Evolutionary conservation across 2,113 vertebrate genomes (phyloP), one percentile per base, ranked within the genome.

Genomic region (Dendropsophus ebraccatus): DNA sequence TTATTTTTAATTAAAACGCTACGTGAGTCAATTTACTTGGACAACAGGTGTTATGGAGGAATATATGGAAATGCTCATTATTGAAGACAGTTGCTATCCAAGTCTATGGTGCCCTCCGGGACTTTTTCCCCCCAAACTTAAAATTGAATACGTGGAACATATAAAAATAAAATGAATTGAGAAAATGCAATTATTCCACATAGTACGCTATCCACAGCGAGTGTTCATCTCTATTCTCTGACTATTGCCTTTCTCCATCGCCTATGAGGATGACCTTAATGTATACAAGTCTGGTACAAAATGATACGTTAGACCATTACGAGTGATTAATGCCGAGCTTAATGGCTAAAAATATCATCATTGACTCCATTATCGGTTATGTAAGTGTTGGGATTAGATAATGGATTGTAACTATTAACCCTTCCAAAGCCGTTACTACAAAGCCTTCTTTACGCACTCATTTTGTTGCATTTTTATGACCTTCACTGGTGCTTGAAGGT

Each of bases 1-100:
- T n/a, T n/a, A n/a, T 86, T 85, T 69, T 65, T 74, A 87, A 87
- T 87, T 87, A 81, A 81, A 87, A 87, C 74, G 77, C 65, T 87
- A 81, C 78, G 69, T 81, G 77, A 87, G 81, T 87, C 78, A 87
- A 87, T 87, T 87, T 87, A 87, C 50, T 81, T 62, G 85, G 65
- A 87, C 85, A 81, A 87, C 85, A 87, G 77, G 78, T 87, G 69
- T 81, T 50, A 74, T 12, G 12, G 28, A 25, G 54, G 81, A 87
- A 87, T 87, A 73, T n/a, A 87, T 74, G 17, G 67, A 81, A 60
- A 87, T 73, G n/a, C 37, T 86, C 49, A 81, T 87, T 62, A 74
- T 87, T 74, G 65, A 69, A 62, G n/a, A 45, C 58, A 11, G 80
- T 85, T 85, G 32, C 47, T 69, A 16, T 19, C 16, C 23, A 80